These are phyloP conservation scores for Argyrosomus regius DNA, from an alignment of 2,797 vertebrate genomes.

Conservation along the genomic window DNA sequence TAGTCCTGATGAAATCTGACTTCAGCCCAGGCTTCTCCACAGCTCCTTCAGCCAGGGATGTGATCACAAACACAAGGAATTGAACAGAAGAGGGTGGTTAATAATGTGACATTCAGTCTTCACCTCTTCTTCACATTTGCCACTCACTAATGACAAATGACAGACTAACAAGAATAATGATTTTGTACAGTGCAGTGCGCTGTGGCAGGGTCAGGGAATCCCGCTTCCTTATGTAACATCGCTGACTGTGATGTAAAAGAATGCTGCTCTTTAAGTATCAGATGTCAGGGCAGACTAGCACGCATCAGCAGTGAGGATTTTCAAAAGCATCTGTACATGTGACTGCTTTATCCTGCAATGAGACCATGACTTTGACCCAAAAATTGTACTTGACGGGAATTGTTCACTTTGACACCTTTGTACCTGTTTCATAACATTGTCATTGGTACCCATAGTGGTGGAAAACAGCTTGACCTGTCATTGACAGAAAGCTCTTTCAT, in stretches of 20 bases:
- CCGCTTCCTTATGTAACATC: slow-evolving; percentile 55
- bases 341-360: neutral
- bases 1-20: slow-evolving; percentile 35
- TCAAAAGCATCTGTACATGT: slow-evolving; percentile 1
- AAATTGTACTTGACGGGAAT: neutral
- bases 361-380: neutral
- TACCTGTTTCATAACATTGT: neutral
- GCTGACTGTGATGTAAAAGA: slow-evolving; percentile 42
- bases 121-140: no score
- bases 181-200: neutral
- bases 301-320: slow-evolving; percentile 6
- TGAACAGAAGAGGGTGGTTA: neutral
- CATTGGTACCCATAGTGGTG: neutral
- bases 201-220: slow-evolving; percentile 47
- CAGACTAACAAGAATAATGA: slow-evolving; percentile 13
- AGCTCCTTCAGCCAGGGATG: neutral
- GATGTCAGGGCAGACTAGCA: slow-evolving; percentile 24
- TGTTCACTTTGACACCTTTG: neutral
- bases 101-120: slow-evolving; percentile 5
- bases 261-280: slow-evolving; percentile 28
- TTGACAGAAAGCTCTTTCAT: neutral
- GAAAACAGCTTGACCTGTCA: neutral
- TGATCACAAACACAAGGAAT: neutral
- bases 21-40: neutral
- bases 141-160: slow-evolving; percentile 5